Percentiles rank a stretch among this genome's conserved stretches.
Conservation (phyloP, 2,113 vertebrate species). For the Bubo scandiacus region DNA sequence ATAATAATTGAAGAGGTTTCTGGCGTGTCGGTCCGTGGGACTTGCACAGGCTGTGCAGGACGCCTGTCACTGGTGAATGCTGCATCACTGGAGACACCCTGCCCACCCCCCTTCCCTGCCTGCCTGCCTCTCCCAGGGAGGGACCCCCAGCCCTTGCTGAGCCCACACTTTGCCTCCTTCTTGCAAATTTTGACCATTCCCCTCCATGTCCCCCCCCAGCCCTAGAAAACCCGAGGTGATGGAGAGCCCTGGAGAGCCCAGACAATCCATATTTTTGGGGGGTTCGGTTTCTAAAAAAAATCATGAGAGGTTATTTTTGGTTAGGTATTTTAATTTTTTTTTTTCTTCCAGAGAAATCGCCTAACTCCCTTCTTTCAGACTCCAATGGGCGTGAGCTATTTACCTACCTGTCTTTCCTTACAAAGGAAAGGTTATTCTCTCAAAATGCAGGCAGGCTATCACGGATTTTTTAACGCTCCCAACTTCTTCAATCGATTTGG, state of each 20-base stretch:
- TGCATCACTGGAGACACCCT: background rate
- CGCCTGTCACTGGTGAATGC: background rate
- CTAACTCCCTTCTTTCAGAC: background rate
- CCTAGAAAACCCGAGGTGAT: background rate
- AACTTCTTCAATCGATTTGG: conserved; percentile 13
- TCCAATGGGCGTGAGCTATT: conserved; percentile 19
- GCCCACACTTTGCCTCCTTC: conserved; percentile 1
- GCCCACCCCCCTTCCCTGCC: background rate
- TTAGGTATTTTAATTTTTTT: background rate
- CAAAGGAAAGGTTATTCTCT: conserved; percentile 32
- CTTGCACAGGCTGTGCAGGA: background rate
- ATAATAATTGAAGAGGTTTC: background rate
- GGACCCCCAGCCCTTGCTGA: background rate
- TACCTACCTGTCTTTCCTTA: conserved; percentile 36
- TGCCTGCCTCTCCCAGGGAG: background rate
- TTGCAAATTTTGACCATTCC: background rate
- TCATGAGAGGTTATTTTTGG: background rate
- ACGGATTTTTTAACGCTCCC: background rate
- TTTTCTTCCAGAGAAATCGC: background rate
- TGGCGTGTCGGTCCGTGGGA: background rate
- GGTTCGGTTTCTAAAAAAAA: background rate
- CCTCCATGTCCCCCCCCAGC: background rate
- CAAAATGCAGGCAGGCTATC: background rate
- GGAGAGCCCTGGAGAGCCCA: background rate
- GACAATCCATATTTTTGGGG: background rate